Conservation (phyloP, 2,888 invertebrate species). For the Diploptera punctata region DNA sequence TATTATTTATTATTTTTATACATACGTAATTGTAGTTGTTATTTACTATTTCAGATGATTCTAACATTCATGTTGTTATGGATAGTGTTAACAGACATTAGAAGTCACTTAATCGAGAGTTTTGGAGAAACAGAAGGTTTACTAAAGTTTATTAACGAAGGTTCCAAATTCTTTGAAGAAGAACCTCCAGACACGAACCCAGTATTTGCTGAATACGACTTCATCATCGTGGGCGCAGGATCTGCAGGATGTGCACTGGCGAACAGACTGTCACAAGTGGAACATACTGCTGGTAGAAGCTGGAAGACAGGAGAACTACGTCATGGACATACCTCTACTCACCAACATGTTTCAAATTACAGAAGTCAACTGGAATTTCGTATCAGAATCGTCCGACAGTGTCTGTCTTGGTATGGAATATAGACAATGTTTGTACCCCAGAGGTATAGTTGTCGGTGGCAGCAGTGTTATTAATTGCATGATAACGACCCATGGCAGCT, state of each 20-base stretch:
- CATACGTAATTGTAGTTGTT: too few species aligned
- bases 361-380: background rate
- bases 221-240: too few species aligned
- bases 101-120: too few species aligned
- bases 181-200: too few species aligned
- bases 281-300: slow-evolving; percentile 32
- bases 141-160: too few species aligned
- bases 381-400: background rate
- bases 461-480: slow-evolving; percentile 64
- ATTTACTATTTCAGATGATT: too few species aligned
- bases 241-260: slow-evolving; percentile 52
- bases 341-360: background rate
- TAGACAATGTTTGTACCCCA: background rate
- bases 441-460: background rate
- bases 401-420: background rate
- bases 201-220: slow-evolving; percentile 47
- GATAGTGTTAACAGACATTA: too few species aligned
- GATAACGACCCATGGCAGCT: slow-evolving; percentile 53
- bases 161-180: too few species aligned
- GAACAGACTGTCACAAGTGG: slow-evolving; percentile 48
- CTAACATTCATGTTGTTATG: too few species aligned
- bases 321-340: slow-evolving; percentile 47
- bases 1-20: too few species aligned
- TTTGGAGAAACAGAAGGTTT: too few species aligned
- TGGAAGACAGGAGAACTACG: slow-evolving; percentile 49